Evolutionary conservation across 2,797 vertebrate species (phyloP), one percentile per base, ranked within the genome.

Genomic region (Eospalax fontanierii): DNA sequence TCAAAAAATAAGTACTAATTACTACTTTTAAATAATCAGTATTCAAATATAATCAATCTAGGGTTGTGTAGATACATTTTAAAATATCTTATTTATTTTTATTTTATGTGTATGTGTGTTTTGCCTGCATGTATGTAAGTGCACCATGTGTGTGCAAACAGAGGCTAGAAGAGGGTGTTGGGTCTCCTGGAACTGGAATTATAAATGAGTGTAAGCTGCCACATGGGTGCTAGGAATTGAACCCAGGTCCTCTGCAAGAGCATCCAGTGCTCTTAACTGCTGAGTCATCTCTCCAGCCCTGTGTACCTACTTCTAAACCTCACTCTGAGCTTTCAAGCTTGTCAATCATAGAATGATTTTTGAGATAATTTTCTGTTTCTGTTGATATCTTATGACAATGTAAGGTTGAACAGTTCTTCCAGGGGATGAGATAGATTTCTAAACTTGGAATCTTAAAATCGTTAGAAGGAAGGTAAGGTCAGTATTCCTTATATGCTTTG

Each of bases 281-380:
- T 54, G 50, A 54, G 50, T 12, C 50, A 54, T 54, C 50, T 10
- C 50, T 54, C 50, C 50, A 54, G 50, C 50, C 50, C 50, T 54
- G 50, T 10, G 50, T 54, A 38, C 40, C 18, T 95, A 59, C 21
- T 59, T 54, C 50, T 71, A 83, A 75, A 66, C 81, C 1, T 33
- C 2, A n/a, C 18, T 82, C 26, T 33, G 22, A 75, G 38, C n/a
- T 28, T 91, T 28, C 18, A 63, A 40, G 79, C 61, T 66, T 81
- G 40, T 92, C 61, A 73, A 24, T 26, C 24, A 24, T 12, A 70
- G 89, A 78, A 87, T 81, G 46, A 71, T 76, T 75, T 66, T 68
- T 8, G 65, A 40, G 68, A 83, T 24, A 63, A 3, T 87, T 83
- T 92, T 70, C 73, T 91, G 16, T 70, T 96, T 46, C 46, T 87